phyloP scores from a whole-genome alignment of 1,140 invertebrate species.

The Drosophila varians region DNA sequence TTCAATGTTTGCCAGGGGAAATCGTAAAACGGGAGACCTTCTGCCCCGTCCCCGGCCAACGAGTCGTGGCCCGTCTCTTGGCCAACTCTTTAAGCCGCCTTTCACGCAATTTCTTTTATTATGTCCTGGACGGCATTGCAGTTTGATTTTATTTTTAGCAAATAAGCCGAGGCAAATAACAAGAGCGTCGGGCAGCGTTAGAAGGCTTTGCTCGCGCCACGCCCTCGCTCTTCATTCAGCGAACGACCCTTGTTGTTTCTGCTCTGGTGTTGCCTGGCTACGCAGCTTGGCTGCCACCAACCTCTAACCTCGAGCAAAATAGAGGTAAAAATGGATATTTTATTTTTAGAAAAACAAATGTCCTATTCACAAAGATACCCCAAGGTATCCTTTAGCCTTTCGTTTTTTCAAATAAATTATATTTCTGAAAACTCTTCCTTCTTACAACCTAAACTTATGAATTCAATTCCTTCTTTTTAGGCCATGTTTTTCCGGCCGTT shows the following conservation, averaged over 20 bases:
- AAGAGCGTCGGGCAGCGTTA: conserved; percentile 26
- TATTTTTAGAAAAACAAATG: neutral
- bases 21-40: conserved; percentile 33
- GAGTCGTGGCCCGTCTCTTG: conserved; percentile 29
- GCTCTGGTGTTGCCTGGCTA: conserved; percentile 57
- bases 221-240: conserved; percentile 33
- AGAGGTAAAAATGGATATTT: neutral
- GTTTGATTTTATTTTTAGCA: conserved; percentile 80
- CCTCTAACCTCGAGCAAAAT: neutral
- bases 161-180: conserved; percentile 75
- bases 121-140: conserved; percentile 54
- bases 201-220: conserved; percentile 23
- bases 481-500: neutral
- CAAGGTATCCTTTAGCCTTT: neutral
- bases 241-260: conserved; percentile 55
- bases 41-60: neutral
- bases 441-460: neutral
- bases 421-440: neutral
- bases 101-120: conserved; percentile 75
- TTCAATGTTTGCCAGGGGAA: conserved; percentile 1
- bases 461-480: neutral
- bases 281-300: conserved; percentile 36
- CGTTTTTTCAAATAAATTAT: neutral
- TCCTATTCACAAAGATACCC: neutral
- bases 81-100: conserved; percentile 57